Evolutionary conservation across 2,113 vertebrate species (phyloP), one percentile per base, ranked within the genome.

Genomic region (Nyctibius bracteatus): DNA sequence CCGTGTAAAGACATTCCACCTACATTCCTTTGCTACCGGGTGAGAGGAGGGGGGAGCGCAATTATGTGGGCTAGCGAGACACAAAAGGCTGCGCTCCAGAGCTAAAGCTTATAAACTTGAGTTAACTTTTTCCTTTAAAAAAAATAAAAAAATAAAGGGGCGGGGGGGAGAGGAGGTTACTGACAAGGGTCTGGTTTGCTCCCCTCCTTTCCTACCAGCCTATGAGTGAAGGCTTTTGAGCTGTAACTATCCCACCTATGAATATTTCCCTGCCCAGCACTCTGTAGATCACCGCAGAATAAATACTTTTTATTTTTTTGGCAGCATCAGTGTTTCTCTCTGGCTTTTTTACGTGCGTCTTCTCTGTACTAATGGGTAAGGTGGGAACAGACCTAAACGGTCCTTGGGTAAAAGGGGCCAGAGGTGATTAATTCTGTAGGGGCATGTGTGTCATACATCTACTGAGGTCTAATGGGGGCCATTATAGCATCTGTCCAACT

Each of bases 21-120:
- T 98, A 97, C 96, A 97, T 97, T 98, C 96, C 96, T 97, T 88
- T 96, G 79, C 81, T 67, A 93, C 94, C 81, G 86, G 91, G 9
- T 81, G 90, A 41, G 88, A 65, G 68, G 54, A 74, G 91, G 91
- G 93, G 87, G 91, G 65, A 94, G 61, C 6, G 74, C 87, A 96
- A 96, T 86, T 94, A 96, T 95, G 77, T 93, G 96, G 94, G 89
- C 81, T 33, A 81, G 51, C 2, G 10, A 47, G 86, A 88, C 92
- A 88, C 73, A 93, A 88, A 92, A 24, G 95, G n/a, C 91, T 97
- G 74, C 5, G 17, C 86, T 78, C 74, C 66, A 9, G 81, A 85
- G 80, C 91, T 63, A 33, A 1, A 61, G 61, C 88, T 92, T 90
- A 68, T 63, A 91, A 92, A 95, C 90, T 94, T 88, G 39, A 8